Conservation (phyloP, 2,113 vertebrate species). For the Notiomystis cincta region DNA sequence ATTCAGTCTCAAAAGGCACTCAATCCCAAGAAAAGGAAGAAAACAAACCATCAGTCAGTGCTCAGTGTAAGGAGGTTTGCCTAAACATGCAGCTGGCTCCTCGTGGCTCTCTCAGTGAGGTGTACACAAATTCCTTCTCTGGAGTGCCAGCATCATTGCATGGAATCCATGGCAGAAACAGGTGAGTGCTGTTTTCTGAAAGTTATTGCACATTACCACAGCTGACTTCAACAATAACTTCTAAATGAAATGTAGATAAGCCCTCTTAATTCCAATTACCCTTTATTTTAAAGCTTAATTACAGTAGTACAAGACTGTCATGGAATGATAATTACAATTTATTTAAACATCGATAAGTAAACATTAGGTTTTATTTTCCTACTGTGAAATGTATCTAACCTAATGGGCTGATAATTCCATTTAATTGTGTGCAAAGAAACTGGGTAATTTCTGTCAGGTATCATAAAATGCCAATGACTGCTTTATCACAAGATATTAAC, state of each 20-base stretch:
- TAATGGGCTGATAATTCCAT: conserved; percentile 47
- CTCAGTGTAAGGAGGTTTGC: not conserved
- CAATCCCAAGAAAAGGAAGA: not conserved
- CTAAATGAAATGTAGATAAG: conserved; percentile 34
- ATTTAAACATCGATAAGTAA: conserved; percentile 50
- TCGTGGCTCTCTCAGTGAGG: not conserved
- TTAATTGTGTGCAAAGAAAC: conserved; percentile 46
- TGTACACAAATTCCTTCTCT: not conserved
- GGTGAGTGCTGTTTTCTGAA: not conserved
- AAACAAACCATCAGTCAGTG: not conserved
- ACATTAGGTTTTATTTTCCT: conserved; percentile 54
- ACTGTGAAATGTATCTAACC: conserved; percentile 43
- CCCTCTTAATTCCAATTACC: conserved; percentile 48
- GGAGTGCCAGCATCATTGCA: not conserved
- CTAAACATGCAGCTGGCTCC: not conserved
- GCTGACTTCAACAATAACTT: conserved; percentile 26
- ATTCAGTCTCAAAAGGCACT: not conserved
- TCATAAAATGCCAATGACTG: conserved; percentile 31
- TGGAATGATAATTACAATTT: conserved; percentile 51
- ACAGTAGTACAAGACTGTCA: conserved; percentile 13
- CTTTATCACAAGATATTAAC: conserved; percentile 50
- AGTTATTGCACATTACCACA: not conserved
- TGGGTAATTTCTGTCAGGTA: conserved; percentile 52
- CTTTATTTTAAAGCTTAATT: conserved; percentile 56
- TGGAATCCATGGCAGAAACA: not conserved